phyloP scores from a whole-genome alignment of 2,797 vertebrate genomes.

The Sebastes minor region DNA sequence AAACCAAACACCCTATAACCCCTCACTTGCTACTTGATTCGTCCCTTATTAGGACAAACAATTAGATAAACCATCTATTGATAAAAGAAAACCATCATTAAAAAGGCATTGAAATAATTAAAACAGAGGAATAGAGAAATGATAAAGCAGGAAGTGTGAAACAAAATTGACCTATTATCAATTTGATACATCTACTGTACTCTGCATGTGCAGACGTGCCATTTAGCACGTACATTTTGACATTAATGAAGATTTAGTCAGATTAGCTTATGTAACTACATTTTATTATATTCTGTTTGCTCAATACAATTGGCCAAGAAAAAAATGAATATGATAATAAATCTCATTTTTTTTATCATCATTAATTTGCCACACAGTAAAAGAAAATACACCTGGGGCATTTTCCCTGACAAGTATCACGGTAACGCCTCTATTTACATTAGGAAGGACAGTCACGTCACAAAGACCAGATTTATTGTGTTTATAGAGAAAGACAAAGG shows the following conservation, averaged over 20 bases:
- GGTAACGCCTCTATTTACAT: neutral
- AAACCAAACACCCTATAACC: too few relatives aligned
- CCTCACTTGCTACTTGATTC: too few relatives aligned
- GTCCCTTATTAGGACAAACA: too few relatives aligned
- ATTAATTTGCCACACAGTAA: neutral
- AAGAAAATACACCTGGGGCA: neutral
- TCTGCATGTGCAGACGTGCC: too few relatives aligned
- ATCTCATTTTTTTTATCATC: too few relatives aligned
- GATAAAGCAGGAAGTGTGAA: too few relatives aligned
- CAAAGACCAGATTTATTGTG: neutral
- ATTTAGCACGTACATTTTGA: neutral
- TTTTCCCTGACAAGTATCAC: neutral
- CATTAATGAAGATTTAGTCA: neutral
- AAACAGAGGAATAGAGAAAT: too few relatives aligned
- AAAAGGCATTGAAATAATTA: too few relatives aligned
- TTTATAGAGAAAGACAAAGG: neutral
- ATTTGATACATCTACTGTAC: too few relatives aligned
- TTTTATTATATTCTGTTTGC: neutral
- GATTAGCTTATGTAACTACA: neutral
- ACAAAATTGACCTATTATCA: too few relatives aligned
- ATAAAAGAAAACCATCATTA: too few relatives aligned
- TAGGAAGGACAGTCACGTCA: neutral
- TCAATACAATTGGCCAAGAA: neutral
- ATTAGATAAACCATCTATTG: too few relatives aligned
- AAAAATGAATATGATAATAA: neutral